Evolutionary conservation across 2,797 vertebrate species (phyloP).

Genomic region (Phaenicophaeus curvirostris): DNA sequence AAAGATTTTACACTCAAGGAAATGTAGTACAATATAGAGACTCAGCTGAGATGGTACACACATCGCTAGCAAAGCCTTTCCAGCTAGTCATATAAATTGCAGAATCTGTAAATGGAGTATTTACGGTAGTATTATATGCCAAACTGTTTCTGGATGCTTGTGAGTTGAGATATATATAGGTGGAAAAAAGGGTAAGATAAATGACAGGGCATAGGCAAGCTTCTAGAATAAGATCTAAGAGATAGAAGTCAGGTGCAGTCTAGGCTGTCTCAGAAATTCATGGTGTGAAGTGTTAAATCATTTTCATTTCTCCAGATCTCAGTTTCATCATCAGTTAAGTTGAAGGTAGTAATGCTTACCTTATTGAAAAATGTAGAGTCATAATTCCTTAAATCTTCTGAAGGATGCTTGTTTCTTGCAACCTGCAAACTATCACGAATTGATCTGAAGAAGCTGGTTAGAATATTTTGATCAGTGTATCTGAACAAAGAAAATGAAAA

Average conservation of each 20-base stretch:
- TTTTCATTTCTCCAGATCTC: conserved; percentile 19
- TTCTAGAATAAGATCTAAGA: conserved; percentile 15
- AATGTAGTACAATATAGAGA: not conserved
- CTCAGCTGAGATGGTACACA: not conserved
- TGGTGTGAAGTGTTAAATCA: not conserved
- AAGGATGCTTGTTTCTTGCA: not conserved
- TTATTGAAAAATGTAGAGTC: not conserved
- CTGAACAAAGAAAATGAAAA: not conserved
- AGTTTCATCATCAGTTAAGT: not conserved
- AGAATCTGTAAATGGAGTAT: not conserved
- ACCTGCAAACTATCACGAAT: not conserved
- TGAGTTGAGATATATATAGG: not conserved
- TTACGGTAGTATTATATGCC: not conserved
- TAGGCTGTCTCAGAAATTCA: not conserved
- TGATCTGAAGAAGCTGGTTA: not conserved
- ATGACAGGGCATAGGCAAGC: not conserved
- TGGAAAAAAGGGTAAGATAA: not conserved
- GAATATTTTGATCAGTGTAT: not conserved
- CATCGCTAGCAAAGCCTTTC: not conserved
- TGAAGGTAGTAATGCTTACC: not conserved
- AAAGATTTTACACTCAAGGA: not conserved
- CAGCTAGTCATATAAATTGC: not conserved
- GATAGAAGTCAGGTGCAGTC: not conserved
- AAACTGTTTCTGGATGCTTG: not conserved
- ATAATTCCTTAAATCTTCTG: not conserved